These are phyloP conservation scores for Notothenia coriiceps DNA, from an alignment of 2,113 vertebrate genomes.

Conservation along the genomic window DNA sequence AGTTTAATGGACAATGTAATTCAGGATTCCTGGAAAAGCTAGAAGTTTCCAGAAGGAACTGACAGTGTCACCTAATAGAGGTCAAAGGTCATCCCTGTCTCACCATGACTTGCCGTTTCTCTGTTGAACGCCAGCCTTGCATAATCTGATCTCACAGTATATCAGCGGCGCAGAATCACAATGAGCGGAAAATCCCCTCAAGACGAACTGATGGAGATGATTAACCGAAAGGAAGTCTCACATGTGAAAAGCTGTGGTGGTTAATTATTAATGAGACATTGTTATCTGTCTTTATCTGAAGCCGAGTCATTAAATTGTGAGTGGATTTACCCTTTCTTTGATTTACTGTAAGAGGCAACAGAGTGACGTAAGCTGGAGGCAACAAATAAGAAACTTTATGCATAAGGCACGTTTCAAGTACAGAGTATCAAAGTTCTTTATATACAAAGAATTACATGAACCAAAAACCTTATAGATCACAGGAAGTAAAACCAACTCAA, in stretches of 20 bases:
- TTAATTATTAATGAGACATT: slow-evolving; percentile 27
- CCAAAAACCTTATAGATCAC: no score
- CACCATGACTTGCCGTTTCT: slow-evolving; percentile 64
- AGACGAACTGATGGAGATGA: slow-evolving; percentile 25
- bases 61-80: background rate
- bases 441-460: no score
- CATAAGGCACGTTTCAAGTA: no score
- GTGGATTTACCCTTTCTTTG: background rate
- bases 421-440: no score
- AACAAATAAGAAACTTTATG: background rate
- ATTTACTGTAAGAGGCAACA: slow-evolving; percentile 13
- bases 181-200: background rate
- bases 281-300: background rate
- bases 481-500: no score
- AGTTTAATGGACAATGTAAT: background rate
- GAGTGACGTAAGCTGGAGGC: background rate
- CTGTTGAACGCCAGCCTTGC: background rate
- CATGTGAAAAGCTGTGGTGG: background rate
- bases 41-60: background rate
- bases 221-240: slow-evolving; percentile 3
- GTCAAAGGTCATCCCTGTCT: slow-evolving; percentile 28
- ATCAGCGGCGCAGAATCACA: background rate
- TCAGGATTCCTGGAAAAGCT: background rate
- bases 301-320: background rate
- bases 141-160: slow-evolving; percentile 17